Percentiles rank a stretch among this genome's conserved stretches.
phyloP scores from a whole-genome alignment of 2,113 vertebrate genomes.

The Paradoxurus hermaphroditus region DNA sequence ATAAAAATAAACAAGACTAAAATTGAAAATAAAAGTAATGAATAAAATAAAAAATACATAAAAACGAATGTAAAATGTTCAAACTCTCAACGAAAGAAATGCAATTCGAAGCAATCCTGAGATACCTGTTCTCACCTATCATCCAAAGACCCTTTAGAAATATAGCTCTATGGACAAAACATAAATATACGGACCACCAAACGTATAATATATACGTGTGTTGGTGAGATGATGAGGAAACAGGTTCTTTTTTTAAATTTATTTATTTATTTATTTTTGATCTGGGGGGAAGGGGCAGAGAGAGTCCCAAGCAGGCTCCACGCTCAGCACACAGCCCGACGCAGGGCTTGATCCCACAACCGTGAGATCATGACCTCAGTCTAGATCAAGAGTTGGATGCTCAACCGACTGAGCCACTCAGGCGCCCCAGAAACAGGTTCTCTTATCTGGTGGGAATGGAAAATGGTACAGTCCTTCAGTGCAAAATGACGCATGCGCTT shows the following conservation, averaged over 20 bases:
- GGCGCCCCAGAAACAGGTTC: neutral
- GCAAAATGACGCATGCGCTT: too few relatives aligned
- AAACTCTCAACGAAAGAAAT: neutral
- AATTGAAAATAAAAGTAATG: neutral
- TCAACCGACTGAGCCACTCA: too few relatives aligned
- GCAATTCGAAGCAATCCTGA: neutral
- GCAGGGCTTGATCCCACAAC: too few relatives aligned
- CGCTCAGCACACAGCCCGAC: too few relatives aligned
- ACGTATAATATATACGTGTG: neutral
- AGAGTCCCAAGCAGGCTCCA: too few relatives aligned
- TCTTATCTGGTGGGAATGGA: neutral
- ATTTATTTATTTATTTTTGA: too few relatives aligned
- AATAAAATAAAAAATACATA: neutral
- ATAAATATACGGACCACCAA: neutral
- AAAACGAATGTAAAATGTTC: neutral
- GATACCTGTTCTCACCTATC: neutral
- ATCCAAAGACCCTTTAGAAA: neutral
- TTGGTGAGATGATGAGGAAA: neutral
- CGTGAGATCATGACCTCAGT: too few relatives aligned
- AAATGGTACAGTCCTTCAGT: neutral
- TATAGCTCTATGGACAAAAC: neutral
- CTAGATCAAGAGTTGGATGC: too few relatives aligned
- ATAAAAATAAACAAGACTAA: neutral
- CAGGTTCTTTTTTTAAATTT: neutral
- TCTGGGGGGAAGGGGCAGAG: too few relatives aligned